phyloP scores from a whole-genome alignment of 2,113 vertebrate species.

The Cyphomyrus plagiostoma region DNA sequence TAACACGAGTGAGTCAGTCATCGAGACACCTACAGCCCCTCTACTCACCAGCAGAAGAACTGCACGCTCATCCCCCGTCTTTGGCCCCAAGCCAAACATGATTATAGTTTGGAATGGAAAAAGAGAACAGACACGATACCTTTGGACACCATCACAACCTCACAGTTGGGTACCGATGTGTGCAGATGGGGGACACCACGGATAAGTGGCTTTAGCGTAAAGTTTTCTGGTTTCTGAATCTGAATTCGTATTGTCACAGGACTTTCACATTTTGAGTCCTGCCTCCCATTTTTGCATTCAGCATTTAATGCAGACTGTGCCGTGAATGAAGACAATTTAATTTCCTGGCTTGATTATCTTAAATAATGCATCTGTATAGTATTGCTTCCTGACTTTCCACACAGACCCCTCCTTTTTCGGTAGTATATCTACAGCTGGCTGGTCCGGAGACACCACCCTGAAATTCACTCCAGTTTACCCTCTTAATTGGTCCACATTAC shows the following conservation, averaged over 20 bases:
- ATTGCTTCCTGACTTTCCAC: background rate
- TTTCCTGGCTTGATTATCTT: background rate
- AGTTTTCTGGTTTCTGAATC: background rate
- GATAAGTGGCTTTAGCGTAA: background rate
- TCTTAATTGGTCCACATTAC: constrained; percentile 50
- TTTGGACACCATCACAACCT: background rate
- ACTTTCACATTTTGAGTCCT: background rate
- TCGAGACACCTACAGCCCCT: constrained; percentile 11
- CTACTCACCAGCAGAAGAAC: background rate
- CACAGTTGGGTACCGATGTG: background rate
- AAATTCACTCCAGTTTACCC: background rate
- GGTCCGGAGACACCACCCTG: background rate
- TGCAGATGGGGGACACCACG: background rate
- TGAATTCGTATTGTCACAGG: background rate
- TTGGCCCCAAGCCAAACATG: background rate
- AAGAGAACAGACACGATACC: background rate
- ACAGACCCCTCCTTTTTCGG: background rate
- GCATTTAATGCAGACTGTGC: background rate
- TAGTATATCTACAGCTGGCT: background rate
- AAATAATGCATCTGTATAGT: background rate
- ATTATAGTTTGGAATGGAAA: background rate
- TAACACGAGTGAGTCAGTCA: constrained; percentile 24
- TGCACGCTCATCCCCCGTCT: background rate
- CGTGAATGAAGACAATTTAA: background rate
- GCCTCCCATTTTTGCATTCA: background rate